Evolutionary conservation across 2,888 invertebrate genomes (phyloP), one percentile per base, ranked within the genome.

Genomic region (Brachypterus glaber): DNA sequence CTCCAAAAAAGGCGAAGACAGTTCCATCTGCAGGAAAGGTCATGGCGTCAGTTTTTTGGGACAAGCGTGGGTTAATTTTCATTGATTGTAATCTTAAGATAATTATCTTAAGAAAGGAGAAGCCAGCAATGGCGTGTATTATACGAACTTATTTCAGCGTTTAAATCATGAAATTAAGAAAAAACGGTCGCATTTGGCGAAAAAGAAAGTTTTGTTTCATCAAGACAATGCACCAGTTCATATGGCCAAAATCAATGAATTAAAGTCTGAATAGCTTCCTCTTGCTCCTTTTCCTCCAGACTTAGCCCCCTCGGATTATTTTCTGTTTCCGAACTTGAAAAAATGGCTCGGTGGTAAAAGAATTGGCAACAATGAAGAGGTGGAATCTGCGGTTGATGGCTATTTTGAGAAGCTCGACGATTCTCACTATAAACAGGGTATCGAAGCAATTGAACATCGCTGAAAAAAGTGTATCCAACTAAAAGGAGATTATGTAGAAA

Each of bases 1-100:
- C 46, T 45, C 52, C 47, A 45, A 52, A 49, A 45, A 49, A 49
- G 45, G 46, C 43, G 12, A 52, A 49, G 36, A n/a, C n/a, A n/a
- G n/a, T n/a, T n/a, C n/a, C n/a, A n/a, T n/a, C n/a, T n/a, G n/a
- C n/a, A n/a, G n/a, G n/a, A n/a, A n/a, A n/a, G n/a, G n/a, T n/a
- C n/a, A n/a, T n/a, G n/a, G n/a, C n/a, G n/a, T 40, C 37, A 8
- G 35, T 47, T 40, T 48, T 44, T 39, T 43, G 46, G 46, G 33
- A 41, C 17, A 26, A 3, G 17, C 38, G 25, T 40, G 38, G 31
- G 30, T 32, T 40, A 40, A 40, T 40, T 40, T 39, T 40, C 16
- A 43, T 43, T 43, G 2, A 24, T 13, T 21, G 9, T 21, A n/a
- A n/a, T n/a, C n/a, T n/a, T n/a, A n/a, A n/a, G n/a, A n/a, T n/a